phyloP scores from a whole-genome alignment of 2,888 invertebrate species.

The Drosophila ezoana region DNA sequence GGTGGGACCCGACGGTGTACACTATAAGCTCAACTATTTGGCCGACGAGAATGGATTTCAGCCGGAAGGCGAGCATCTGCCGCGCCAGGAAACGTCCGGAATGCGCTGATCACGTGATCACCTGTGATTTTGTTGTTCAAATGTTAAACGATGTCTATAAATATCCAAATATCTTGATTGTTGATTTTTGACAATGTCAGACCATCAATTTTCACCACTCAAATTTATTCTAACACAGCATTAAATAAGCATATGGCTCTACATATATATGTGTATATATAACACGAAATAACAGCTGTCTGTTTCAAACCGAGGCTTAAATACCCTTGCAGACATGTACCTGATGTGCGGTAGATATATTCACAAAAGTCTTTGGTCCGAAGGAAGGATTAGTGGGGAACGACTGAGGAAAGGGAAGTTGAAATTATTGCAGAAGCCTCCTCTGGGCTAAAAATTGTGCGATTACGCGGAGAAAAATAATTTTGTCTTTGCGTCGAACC shows the following conservation, averaged over 20 bases:
- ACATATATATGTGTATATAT: neutral
- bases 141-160: slow-evolving; percentile 8
- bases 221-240: slow-evolving; percentile 56
- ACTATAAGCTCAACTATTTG: slow-evolving; percentile 86
- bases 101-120: slow-evolving; percentile 56
- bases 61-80: slow-evolving; percentile 78
- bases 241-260: slow-evolving; percentile 58
- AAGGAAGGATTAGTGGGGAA: too few species aligned
- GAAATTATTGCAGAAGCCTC: too few species aligned
- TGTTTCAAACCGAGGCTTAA: neutral
- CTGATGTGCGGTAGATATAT: too few species aligned
- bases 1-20: slow-evolving; percentile 86
- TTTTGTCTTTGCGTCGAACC: too few species aligned
- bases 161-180: slow-evolving; percentile 14
- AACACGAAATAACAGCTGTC: neutral
- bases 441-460: too few species aligned
- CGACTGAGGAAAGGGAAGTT: too few species aligned
- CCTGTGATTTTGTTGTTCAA: neutral
- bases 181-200: slow-evolving; percentile 20
- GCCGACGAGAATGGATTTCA: slow-evolving; percentile 81
- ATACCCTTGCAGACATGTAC: neutral
- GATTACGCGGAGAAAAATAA: too few species aligned
- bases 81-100: slow-evolving; percentile 35
- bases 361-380: too few species aligned
- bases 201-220: slow-evolving; percentile 54